Percentiles rank a stretch among this genome's conserved stretches.
Conservation (phyloP, 2,888 invertebrate genomes). For the Rhogogaster chlorosoma region DNA sequence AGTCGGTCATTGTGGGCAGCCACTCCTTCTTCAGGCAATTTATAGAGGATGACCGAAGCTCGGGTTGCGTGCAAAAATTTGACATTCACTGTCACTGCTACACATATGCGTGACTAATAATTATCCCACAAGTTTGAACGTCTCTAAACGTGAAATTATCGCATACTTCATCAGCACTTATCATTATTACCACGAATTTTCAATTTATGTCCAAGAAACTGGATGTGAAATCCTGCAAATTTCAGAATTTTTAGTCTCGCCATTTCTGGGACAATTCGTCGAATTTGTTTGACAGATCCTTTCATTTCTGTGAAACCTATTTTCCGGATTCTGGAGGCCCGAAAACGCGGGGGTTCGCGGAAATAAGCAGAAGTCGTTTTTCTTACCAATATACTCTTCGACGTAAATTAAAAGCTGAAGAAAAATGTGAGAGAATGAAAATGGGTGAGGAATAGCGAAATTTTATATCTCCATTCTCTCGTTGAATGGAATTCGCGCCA, state of each 20-base stretch:
- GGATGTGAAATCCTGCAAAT: too few relatives aligned
- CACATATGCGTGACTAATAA: slow-evolving; percentile 17
- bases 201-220: too few relatives aligned
- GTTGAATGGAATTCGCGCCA: neutral
- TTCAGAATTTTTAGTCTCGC: too few relatives aligned
- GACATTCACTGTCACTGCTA: neutral
- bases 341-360: too few relatives aligned
- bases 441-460: too few relatives aligned
- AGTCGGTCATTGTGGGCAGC: neutral
- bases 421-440: too few relatives aligned
- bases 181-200: neutral
- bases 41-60: slow-evolving; percentile 23
- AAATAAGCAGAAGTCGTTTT: too few relatives aligned
- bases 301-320: too few relatives aligned
- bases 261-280: neutral
- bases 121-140: neutral
- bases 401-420: too few relatives aligned
- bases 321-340: too few relatives aligned
- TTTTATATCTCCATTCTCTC: neutral
- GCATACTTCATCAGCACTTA: neutral
- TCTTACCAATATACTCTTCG: too few relatives aligned
- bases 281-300: neutral
- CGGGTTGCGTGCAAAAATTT: slow-evolving; percentile 32
- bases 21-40: slow-evolving; percentile 35
- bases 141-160: neutral